These are phyloP conservation scores for Chrysaora quinquecirrha DNA, from an alignment of 30 jellyfish, hydroid and myxozoan species.

Conservation along the genomic window DNA sequence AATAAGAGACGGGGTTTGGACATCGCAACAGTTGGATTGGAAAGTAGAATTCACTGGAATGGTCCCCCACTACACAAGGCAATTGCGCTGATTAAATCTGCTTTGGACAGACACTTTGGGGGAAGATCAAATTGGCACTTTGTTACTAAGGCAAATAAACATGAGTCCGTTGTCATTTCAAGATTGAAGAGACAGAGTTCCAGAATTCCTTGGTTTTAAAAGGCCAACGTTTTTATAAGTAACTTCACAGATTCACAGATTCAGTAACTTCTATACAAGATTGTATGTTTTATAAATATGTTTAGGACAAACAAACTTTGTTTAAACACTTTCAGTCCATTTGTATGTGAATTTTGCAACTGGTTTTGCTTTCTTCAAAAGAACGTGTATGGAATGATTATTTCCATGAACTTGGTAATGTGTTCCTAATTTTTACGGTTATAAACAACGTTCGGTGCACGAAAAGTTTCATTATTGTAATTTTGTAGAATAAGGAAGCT, in stretches of 20 bases:
- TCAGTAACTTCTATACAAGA: not conserved
- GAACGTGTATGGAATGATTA: not conserved
- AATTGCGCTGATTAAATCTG: constrained; percentile 40
- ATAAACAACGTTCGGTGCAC: too few relatives aligned
- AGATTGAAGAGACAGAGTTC: constrained; percentile 30
- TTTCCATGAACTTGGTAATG: not conserved
- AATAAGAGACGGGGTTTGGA: too few relatives aligned
- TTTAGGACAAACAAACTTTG: not conserved
- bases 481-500: not conserved
- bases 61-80: constrained; percentile 54
- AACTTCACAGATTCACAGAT: not conserved
- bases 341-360: not conserved
- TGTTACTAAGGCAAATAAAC: constrained; percentile 14
- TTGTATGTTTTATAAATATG: not conserved
- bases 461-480: not conserved
- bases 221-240: too few relatives aligned
- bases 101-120: constrained; percentile 49
- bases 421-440: not conserved
- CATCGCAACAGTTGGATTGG: constrained; percentile 41
- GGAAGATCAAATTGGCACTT: constrained; percentile 64
- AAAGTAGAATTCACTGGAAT: constrained; percentile 63
- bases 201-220: constrained; percentile 53
- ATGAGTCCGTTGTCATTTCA: constrained; percentile 39
- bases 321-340: constrained; percentile 2
- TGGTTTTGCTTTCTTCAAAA: not conserved